Conservation (phyloP, 2,888 invertebrate genomes). For the Ophion ellenae region DNA sequence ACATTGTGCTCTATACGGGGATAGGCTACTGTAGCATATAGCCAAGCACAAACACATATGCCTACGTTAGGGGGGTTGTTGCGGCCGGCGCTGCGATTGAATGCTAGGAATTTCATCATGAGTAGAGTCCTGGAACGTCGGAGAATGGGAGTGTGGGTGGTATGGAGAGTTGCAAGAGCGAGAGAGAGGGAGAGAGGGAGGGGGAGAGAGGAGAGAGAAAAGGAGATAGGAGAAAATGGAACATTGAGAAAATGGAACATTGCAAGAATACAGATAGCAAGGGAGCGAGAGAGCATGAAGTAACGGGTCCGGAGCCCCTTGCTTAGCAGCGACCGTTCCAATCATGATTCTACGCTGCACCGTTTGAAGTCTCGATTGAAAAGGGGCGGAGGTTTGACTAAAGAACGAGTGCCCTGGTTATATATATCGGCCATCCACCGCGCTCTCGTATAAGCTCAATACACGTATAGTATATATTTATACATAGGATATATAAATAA, state of each 20-base stretch:
- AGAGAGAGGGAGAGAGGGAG: conserved; percentile 64
- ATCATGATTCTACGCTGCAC: conserved; percentile 83
- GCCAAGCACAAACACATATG: conserved; percentile 58
- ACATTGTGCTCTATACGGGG: conserved; percentile 65
- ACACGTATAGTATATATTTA: conserved; percentile 44
- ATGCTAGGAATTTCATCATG: conserved; percentile 84
- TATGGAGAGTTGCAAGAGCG: conserved; percentile 73
- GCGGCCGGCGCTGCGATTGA: conserved; percentile 82
- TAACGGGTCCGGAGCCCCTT: conserved; percentile 81
- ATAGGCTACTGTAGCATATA: conserved; percentile 73
- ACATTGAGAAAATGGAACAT: conserved; percentile 61
- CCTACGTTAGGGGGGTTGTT: conserved; percentile 74
- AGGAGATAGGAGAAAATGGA: conserved; percentile 57
- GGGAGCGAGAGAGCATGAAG: conserved; percentile 74
- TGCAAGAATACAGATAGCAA: conserved; percentile 58
- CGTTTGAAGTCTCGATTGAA: conserved; percentile 84
- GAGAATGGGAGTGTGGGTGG: conserved; percentile 79
- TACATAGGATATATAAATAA: conserved; percentile 8
- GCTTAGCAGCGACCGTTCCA: conserved; percentile 83
- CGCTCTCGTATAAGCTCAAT: conserved; percentile 45
- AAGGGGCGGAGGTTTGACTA: conserved; percentile 83
- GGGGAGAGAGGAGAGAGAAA: conserved; percentile 55
- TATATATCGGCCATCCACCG: conserved; percentile 78
- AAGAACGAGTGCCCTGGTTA: conserved; percentile 81
- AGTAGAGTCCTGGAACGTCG: conserved; percentile 84